Evolutionary conservation across 2,113 vertebrate species (phyloP), one percentile per base, ranked within the genome.

Genomic region (Lagenorhynchus albirostris): DNA sequence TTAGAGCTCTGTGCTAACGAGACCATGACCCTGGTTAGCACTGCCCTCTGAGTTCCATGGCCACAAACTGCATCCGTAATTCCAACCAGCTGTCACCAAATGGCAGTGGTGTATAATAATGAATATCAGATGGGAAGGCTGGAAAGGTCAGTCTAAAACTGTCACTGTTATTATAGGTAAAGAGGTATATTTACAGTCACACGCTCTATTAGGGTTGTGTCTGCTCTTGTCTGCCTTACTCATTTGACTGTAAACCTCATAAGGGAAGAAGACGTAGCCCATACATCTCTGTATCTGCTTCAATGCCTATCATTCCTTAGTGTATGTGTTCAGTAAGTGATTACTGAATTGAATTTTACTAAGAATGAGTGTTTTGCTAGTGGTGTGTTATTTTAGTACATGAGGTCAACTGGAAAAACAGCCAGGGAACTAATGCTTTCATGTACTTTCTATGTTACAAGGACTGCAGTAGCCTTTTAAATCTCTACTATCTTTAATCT

Each of bases 121-220:
- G 6, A 47, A 26, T 8, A 76, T 23, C 38, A 47, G 53, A 63
- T 6, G n/a, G 58, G 26, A 33, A 88, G 86, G 18, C 41, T 33
- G 23, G 25, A 26, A 23, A 65, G 33, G 44, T n/a, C 6, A 8
- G 11, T 13, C 47, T n/a, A 8, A 36, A 55, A 15, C 26, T 11
- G 18, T 17, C 44, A 8, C 23, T 44, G 3, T 25, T 12, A 8
- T 26, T 38, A 18, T 12, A 23, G 8, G 12, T 33, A n/a, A 73
- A 79, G 38, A 53, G 50, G 8, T 11, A 4, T 6, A 8, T 25
- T 44, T 11, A 13, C 2, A 8, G 10, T 7, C 0, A 2, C 25
- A 0, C 1, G 2, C n/a, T 12, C 55, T 25, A 0, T 11, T 3
- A 5, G 26, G 23, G 17, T 18, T 17, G 8, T 8, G 15, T 65